Percentiles rank a stretch among this genome's conserved stretches.
phyloP scores from a whole-genome alignment of 1,140 invertebrate species.

The Pogonomyrmex californicus region DNA sequence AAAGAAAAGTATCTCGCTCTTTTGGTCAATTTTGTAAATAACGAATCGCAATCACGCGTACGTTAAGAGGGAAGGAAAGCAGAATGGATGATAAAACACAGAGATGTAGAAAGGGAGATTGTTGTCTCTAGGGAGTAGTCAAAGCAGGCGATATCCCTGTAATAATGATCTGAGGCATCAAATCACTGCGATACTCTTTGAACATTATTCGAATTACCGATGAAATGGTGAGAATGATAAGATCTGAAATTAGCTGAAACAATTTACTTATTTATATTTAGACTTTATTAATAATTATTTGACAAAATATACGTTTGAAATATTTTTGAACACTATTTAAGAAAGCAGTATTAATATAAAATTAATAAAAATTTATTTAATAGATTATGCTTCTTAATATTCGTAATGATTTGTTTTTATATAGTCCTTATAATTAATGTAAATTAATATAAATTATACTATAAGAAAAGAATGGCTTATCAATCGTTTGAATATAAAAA shows the following conservation, averaged over 20 bases:
- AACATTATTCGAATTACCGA: slow-evolving; percentile 46
- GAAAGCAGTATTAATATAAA: not conserved
- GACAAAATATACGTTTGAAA: not conserved
- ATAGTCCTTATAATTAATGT: not conserved
- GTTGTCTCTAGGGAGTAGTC: slow-evolving; percentile 86
- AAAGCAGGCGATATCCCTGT: slow-evolving; percentile 83
- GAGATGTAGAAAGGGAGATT: slow-evolving; percentile 83
- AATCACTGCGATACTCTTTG: slow-evolving; percentile 82
- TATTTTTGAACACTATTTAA: not conserved
- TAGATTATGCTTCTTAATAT: not conserved
- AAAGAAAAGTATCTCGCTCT: slow-evolving; percentile 78
- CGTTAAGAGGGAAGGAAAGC: slow-evolving; percentile 66
- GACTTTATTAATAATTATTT: not conserved
- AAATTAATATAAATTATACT: not conserved
- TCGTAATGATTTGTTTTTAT: not conserved
- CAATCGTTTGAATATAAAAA: not conserved
- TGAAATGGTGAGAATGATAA: slow-evolving; percentile 37
- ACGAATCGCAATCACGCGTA: slow-evolving; percentile 71
- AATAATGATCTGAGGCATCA: slow-evolving; percentile 85
- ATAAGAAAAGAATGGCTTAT: not conserved
- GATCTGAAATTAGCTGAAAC: not conserved
- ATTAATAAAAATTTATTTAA: slow-evolving; percentile 33
- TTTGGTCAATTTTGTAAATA: slow-evolving; percentile 84
- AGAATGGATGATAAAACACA: slow-evolving; percentile 69
- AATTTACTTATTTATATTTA: slow-evolving; percentile 5